These are phyloP conservation scores for Zygothrica quintamaculata DNA, from an alignment of 2,888 invertebrate species.

Conservation along the genomic window DNA sequence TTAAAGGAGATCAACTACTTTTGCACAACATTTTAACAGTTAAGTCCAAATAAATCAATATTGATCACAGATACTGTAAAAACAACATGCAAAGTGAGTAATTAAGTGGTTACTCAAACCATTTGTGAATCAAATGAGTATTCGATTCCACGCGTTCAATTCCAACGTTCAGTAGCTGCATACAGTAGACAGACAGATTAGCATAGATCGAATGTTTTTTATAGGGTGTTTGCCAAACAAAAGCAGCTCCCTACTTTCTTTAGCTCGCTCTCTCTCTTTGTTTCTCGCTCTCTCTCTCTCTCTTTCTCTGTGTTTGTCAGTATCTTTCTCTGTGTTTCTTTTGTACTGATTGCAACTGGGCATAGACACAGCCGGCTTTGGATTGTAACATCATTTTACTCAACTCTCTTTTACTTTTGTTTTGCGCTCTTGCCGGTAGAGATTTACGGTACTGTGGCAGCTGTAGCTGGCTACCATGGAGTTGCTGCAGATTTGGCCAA, in stretches of 20 bases:
- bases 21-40: too few relatives aligned
- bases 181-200: conserved; percentile 8
- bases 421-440: conserved; percentile 21
- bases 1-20: too few relatives aligned
- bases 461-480: conserved; percentile 49
- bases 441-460: conserved; percentile 9
- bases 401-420: neutral
- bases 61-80: too few relatives aligned
- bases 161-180: too few relatives aligned
- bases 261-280: neutral
- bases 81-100: too few relatives aligned
- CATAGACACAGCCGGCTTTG: conserved; percentile 14
- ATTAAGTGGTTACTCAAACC: too few relatives aligned
- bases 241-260: conserved; percentile 37
- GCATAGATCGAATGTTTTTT: conserved; percentile 5
- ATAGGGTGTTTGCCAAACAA: conserved; percentile 17
- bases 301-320: neutral
- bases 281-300: neutral
- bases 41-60: too few relatives aligned
- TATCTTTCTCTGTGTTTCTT: neutral
- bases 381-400: too few relatives aligned
- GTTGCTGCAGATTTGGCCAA: conserved; percentile 63
- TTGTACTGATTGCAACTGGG: conserved; percentile 13
- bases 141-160: too few relatives aligned
- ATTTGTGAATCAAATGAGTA: too few relatives aligned